Conservation (phyloP, 2,113 vertebrate genomes). For the Caloenas nicobarica region DNA sequence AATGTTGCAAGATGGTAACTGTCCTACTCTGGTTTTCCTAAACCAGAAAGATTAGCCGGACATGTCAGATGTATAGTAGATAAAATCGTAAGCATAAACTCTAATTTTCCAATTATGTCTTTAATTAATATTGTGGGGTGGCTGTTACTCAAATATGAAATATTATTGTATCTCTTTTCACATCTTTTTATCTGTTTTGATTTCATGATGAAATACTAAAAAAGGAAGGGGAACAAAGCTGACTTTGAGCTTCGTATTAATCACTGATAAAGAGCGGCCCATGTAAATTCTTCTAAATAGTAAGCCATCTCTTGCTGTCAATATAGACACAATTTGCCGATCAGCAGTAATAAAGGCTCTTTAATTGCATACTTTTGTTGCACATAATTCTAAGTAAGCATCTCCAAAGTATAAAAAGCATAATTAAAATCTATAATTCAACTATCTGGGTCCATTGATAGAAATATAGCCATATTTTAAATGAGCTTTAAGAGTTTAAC, state of each 20-base stretch:
- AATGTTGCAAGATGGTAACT: not conserved
- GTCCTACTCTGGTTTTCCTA: not conserved
- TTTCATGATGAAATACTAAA: not conserved
- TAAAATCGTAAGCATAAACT: not conserved
- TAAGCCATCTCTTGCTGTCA: not conserved
- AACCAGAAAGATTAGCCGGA: not conserved
- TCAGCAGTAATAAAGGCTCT: constrained; percentile 7
- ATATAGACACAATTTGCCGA: not conserved
- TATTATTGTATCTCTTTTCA: not conserved
- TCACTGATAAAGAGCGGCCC: not conserved
- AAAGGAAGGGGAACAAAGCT: not conserved
- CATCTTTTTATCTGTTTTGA: not conserved
- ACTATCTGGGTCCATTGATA: not conserved
- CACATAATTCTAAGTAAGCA: constrained; percentile 32
- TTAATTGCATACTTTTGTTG: constrained; percentile 14
- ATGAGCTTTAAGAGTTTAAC: constrained; percentile 52
- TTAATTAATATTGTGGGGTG: not conserved
- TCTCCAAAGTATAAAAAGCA: constrained; percentile 22
- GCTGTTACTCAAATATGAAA: not conserved
- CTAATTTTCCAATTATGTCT: not conserved
- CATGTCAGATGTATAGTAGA: not conserved
- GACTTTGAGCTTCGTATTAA: not conserved
- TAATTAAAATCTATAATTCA: constrained; percentile 56
- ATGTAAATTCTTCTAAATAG: not conserved
- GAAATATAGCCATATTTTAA: constrained; percentile 34